Base-by-base conservation (phyloP, 2,797 vertebrate genomes). In the Crocidura indochinensis region DNA sequence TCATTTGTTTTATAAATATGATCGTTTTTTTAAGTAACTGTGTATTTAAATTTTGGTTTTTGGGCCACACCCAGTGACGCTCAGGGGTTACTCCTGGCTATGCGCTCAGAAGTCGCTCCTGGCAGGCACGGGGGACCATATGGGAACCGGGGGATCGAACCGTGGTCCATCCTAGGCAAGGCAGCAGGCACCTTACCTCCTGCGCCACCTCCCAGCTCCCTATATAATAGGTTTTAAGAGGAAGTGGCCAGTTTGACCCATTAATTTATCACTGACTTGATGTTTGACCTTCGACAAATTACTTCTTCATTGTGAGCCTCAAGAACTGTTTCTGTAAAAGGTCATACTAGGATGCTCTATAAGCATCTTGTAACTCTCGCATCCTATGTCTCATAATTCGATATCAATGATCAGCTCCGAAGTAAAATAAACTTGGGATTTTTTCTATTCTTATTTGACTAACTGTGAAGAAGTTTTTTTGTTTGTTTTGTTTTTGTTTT, bases 141-240 rank as follows among this genome's bases (percentile, higher is more conserved):
- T n/a, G n/a, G n/a, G n/a, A n/a, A n/a, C n/a, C n/a, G n/a, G n/a
- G n/a, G n/a, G n/a, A n/a, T n/a, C n/a, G n/a, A n/a, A n/a, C n/a
- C n/a, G n/a, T n/a, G n/a, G n/a, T n/a, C n/a, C n/a, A n/a, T n/a
- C n/a, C n/a, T n/a, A n/a, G n/a, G n/a, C n/a, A n/a, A n/a, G n/a
- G n/a, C n/a, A n/a, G n/a, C n/a, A n/a, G n/a, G n/a, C n/a, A n/a
- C n/a, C n/a, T n/a, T n/a, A n/a, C n/a, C n/a, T n/a, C n/a, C n/a
- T n/a, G n/a, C n/a, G n/a, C n/a, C n/a, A n/a, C n/a, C n/a, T n/a
- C n/a, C n/a, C n/a, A n/a, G n/a, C n/a, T n/a, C n/a, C n/a, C n/a
- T n/a, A n/a, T n/a, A 80, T 67, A 84, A 76, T 10, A 64, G 47
- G 26, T 87, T 84, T 69, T 75, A 84, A 68, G 62, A 72, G 69